Conservation (phyloP, 2,797 vertebrate genomes). For the Sus cebifrons region DNA sequence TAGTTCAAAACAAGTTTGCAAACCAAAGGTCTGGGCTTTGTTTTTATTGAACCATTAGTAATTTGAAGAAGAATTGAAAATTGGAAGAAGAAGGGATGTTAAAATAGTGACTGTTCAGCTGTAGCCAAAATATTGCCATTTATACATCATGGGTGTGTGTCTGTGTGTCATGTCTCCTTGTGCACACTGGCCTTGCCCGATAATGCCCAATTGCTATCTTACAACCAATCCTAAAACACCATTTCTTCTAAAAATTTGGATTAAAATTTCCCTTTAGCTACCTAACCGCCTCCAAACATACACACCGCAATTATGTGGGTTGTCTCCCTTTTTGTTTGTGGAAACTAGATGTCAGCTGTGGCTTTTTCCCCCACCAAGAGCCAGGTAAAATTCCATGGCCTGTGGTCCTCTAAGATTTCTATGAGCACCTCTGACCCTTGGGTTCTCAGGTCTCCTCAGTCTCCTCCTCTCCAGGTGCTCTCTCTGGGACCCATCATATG, state of each 20-base stretch:
- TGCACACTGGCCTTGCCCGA: neutral
- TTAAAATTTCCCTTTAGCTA: conserved; percentile 2
- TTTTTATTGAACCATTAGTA: conserved; percentile 19
- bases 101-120: conserved; percentile 6
- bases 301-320: neutral
- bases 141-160: neutral
- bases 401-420: neutral
- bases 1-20: conserved; percentile 63
- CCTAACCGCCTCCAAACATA: neutral
- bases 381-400: neutral
- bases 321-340: neutral
- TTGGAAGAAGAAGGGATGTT: neutral
- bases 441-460: neutral
- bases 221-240: neutral
- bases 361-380: neutral
- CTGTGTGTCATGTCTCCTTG: neutral
- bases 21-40: neutral
- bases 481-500: neutral
- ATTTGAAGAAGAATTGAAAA: conserved; percentile 56
- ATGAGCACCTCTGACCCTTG: neutral
- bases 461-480: neutral
- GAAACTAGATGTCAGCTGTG: neutral
- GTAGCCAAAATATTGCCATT: conserved; percentile 21
- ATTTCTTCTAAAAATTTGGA: neutral
- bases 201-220: neutral